Evolutionary conservation across 2,888 invertebrate species (phyloP).

Genomic region (Resseliella maxima): DNA sequence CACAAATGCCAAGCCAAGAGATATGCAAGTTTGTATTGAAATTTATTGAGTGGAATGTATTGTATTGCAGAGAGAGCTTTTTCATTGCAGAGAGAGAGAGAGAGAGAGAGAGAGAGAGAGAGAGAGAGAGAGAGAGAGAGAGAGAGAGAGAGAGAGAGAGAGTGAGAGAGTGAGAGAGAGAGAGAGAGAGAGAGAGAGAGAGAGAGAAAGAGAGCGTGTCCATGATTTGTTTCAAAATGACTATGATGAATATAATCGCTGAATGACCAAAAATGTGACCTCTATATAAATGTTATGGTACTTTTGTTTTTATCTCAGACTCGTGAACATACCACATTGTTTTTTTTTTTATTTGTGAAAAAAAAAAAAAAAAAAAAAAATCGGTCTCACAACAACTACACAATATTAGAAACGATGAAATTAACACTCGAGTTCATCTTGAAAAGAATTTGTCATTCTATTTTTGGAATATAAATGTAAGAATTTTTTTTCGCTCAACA

Average conservation of each 20-base stretch:
- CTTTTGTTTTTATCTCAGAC: neutral
- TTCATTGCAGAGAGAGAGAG: too few species aligned
- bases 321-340: neutral
- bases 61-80: neutral
- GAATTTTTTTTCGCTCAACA: too few species aligned
- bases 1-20: neutral
- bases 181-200: too few species aligned
- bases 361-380: too few species aligned
- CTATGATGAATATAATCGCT: constrained; percentile 25
- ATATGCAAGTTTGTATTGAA: constrained; percentile 26
- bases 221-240: neutral
- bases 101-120: too few species aligned
- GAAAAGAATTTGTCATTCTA: neutral
- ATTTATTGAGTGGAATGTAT: constrained; percentile 24
- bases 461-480: neutral
- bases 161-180: too few species aligned
- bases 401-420: too few species aligned
- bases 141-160: too few species aligned
- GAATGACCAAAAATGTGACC: constrained; percentile 14
- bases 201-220: neutral
- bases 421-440: too few species aligned
- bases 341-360: constrained; percentile 1
- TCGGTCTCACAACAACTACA: too few species aligned
- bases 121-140: too few species aligned
- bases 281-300: constrained; percentile 25